Conservation (phyloP, 2,113 vertebrate species). For the Corythaixoides concolor region DNA sequence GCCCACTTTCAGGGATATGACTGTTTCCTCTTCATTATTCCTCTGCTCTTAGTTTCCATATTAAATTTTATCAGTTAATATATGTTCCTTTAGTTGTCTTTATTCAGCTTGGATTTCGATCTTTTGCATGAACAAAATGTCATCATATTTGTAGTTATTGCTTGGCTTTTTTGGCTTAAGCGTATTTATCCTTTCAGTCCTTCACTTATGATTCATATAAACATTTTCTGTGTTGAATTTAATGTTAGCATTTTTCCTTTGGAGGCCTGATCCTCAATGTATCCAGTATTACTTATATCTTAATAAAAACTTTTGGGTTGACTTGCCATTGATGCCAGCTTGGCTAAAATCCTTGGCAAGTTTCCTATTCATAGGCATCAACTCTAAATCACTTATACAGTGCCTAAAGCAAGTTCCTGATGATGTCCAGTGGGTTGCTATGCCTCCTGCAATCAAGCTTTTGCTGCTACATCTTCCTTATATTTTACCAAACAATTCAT, state of each 20-base stretch:
- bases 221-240: not conserved
- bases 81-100: not conserved
- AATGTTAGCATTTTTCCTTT: not conserved
- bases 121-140: not conserved
- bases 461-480: not conserved
- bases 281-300: not conserved
- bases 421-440: not conserved
- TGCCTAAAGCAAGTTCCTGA: not conserved
- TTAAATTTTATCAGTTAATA: not conserved
- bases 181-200: not conserved
- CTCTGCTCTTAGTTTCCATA: not conserved
- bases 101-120: not conserved
- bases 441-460: not conserved
- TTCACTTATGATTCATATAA: not conserved
- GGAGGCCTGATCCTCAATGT: not conserved
- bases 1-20: not conserved
- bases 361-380: not conserved
- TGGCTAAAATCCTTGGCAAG: not conserved
- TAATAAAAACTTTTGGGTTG: not conserved
- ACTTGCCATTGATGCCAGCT: not conserved
- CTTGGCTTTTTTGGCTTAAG: not conserved
- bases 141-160: not conserved
- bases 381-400: not conserved
- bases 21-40: not conserved
- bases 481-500: not conserved